phyloP scores from a whole-genome alignment of 2,113 vertebrate species.

The Bucco capensis region DNA sequence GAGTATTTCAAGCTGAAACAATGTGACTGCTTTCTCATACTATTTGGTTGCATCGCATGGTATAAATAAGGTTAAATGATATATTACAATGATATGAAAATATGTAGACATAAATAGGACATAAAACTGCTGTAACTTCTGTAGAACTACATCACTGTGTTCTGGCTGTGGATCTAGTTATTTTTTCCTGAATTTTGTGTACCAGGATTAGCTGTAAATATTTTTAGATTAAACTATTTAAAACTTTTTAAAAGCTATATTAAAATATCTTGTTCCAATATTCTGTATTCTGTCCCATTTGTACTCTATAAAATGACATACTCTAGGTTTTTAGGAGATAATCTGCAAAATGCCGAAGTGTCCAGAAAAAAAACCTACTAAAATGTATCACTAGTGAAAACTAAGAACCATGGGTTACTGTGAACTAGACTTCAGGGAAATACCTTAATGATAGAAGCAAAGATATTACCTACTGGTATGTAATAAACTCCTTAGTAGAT shows the following conservation, averaged over 20 bases:
- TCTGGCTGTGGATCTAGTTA: not conserved
- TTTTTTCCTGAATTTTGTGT: not conserved
- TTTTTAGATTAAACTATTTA: not conserved
- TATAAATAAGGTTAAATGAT: not conserved
- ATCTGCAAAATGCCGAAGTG: not conserved
- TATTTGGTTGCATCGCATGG: not conserved
- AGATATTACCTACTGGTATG: not conserved
- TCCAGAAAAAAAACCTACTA: not conserved
- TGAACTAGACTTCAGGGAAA: not conserved
- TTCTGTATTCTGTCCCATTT: not conserved
- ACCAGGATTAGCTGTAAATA: not conserved
- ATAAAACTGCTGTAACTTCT: not conserved
- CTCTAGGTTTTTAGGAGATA: not conserved
- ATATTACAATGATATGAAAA: not conserved
- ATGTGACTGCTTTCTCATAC: not conserved
- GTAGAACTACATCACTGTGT: not conserved
- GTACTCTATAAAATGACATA: not conserved
- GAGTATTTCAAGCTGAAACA: not conserved
- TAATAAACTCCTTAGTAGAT: slow-evolving; percentile 4
- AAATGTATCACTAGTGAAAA: not conserved
- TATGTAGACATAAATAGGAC: not conserved
- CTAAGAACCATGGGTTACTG: not conserved
- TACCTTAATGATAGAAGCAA: not conserved
- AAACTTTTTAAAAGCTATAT: not conserved
- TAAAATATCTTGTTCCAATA: not conserved